These are phyloP conservation scores for Chloebia gouldiae DNA, from an alignment of 2,113 vertebrate species.

Conservation along the genomic window DNA sequence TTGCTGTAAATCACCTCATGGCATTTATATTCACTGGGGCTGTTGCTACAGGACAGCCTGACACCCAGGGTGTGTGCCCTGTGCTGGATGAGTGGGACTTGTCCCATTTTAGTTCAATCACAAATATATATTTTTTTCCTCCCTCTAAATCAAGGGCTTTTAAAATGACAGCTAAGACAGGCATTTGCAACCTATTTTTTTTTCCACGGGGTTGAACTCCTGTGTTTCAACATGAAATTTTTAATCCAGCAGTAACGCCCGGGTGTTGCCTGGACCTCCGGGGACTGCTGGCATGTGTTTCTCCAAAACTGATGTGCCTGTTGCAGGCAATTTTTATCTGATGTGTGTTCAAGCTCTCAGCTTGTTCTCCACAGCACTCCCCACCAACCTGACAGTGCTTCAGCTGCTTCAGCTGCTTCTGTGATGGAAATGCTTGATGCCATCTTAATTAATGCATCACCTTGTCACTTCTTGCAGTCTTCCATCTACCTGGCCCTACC, in stretches of 20 bases:
- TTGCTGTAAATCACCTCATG: background rate
- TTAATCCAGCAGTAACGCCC: background rate
- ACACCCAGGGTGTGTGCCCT: background rate
- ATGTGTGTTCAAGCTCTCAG: background rate
- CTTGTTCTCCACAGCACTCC: background rate
- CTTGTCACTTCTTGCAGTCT: background rate
- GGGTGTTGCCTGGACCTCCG: background rate
- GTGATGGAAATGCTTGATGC: background rate
- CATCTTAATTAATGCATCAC: background rate
- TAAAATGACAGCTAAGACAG: background rate
- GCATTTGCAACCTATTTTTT: background rate
- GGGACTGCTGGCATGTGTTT: background rate
- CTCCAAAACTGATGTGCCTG: background rate
- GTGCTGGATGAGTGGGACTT: too few species aligned
- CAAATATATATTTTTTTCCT: background rate
- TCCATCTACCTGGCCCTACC: background rate
- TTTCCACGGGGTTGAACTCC: background rate
- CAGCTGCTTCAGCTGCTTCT: background rate
- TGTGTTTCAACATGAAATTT: background rate
- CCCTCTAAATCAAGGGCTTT: background rate
- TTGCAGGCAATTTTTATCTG: background rate
- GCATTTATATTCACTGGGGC: background rate
- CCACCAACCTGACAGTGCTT: background rate
- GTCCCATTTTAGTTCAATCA: background rate
- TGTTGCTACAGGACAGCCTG: background rate